These are phyloP conservation scores for Oenanthe oenanthe DNA, from an alignment of 2,113 vertebrate species.

Conservation along the genomic window DNA sequence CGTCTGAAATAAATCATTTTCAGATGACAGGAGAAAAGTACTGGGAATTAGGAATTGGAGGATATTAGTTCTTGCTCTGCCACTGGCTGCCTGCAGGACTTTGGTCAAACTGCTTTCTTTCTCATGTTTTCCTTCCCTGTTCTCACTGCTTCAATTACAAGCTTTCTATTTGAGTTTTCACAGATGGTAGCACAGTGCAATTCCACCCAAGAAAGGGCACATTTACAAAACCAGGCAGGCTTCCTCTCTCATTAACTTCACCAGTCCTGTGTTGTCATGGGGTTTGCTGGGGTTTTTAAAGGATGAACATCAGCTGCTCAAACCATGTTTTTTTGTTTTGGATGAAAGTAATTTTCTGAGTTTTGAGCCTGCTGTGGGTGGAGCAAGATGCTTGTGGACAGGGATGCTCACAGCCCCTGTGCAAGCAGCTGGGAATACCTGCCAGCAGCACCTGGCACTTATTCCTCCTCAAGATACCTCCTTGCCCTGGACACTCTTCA, in stretches of 20 bases:
- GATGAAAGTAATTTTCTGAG: not conserved
- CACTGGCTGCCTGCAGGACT: not conserved
- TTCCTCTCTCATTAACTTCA: not conserved
- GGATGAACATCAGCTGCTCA: not conserved
- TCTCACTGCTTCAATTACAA: not conserved
- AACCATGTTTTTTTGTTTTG: not conserved
- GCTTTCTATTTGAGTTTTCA: not conserved
- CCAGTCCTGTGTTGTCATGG: not conserved
- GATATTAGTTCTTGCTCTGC: slow-evolving; percentile 3
- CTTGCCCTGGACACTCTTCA: not conserved
- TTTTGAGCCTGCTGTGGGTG: not conserved
- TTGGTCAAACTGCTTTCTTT: not conserved
- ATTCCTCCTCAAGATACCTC: not conserved
- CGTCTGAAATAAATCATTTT: slow-evolving; percentile 44
- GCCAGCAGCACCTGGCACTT: rapidly evolving
- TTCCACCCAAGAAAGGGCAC: not conserved
- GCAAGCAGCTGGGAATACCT: not conserved
- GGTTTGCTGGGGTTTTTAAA: not conserved
- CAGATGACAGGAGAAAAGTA: slow-evolving; percentile 27
- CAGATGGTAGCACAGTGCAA: not conserved
- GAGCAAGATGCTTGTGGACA: rapidly evolving
- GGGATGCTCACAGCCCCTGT: not conserved
- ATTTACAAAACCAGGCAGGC: not conserved
- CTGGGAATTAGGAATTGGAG: not conserved
- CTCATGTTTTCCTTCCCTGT: not conserved